Conservation (phyloP, 1,140 invertebrate species). For the Coptotermes formosanus region DNA sequence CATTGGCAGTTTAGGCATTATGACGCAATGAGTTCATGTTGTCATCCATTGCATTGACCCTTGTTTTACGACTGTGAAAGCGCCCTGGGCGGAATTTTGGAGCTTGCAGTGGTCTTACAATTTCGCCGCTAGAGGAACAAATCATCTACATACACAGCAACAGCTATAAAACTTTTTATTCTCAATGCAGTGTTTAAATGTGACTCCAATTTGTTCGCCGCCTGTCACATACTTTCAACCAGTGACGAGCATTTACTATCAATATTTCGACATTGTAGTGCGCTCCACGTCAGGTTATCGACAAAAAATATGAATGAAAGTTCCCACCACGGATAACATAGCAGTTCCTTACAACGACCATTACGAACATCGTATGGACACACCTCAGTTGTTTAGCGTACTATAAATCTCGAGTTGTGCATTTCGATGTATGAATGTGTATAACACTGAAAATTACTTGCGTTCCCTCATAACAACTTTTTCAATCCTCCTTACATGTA, state of each 20-base stretch:
- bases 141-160: background rate
- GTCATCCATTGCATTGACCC: conserved; percentile 27
- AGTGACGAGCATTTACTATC: background rate
- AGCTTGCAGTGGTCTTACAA: background rate
- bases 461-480: no score
- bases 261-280: background rate
- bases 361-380: background rate
- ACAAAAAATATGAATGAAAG: background rate
- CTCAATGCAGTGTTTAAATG: background rate
- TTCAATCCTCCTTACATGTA: no score
- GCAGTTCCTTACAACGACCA: background rate
- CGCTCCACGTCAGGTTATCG: background rate
- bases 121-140: background rate
- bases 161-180: background rate
- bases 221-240: background rate
- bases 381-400: no score
- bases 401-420: no score
- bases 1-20: conserved; percentile 23
- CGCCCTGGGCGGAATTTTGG: conserved; percentile 22
- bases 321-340: background rate
- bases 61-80: conserved; percentile 19
- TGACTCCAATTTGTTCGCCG: background rate
- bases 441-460: no score
- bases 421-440: no score
- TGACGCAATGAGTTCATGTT: conserved; percentile 24